phyloP scores from a whole-genome alignment of 2,797 vertebrate genomes.

The Myoxocephalus aenaeus region DNA sequence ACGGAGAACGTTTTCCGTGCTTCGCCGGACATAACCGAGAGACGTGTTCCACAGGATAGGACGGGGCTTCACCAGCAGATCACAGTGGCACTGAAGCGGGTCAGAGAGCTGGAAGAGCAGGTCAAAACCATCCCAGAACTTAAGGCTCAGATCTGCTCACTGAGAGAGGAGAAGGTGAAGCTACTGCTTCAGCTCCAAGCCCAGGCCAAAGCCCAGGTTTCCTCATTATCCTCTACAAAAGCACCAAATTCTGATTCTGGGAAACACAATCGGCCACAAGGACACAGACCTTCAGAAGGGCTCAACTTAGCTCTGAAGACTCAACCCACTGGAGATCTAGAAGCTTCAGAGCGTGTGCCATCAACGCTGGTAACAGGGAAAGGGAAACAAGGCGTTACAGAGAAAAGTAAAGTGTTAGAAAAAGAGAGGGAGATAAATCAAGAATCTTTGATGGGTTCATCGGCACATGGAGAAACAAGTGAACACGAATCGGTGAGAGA shows the following conservation, averaged over 20 bases:
- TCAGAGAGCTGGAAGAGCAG: slow-evolving; percentile 85
- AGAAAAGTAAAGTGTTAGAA: slow-evolving; percentile 39
- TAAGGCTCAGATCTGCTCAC: slow-evolving; percentile 81
- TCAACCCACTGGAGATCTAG: slow-evolving; percentile 53
- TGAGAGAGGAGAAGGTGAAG: slow-evolving; percentile 77
- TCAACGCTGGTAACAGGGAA: slow-evolving; percentile 41
- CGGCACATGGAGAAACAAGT: slow-evolving; percentile 24
- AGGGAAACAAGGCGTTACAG: slow-evolving; percentile 40
- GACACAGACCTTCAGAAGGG: slow-evolving; percentile 56
- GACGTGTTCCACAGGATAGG: slow-evolving; percentile 70
- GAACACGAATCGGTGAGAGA: slow-evolving; percentile 43
- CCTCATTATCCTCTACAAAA: slow-evolving; percentile 38
- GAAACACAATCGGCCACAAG: slow-evolving; percentile 38
- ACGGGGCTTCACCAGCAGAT: slow-evolving; percentile 83
- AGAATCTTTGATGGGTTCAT: slow-evolving; percentile 31
- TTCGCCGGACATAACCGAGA: slow-evolving; percentile 64
- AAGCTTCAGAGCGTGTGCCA: slow-evolving; percentile 31
- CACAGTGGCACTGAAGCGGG: slow-evolving; percentile 80
- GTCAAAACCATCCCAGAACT: slow-evolving; percentile 83
- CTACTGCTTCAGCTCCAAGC: slow-evolving; percentile 72
- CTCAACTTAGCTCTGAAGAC: slow-evolving; percentile 59
- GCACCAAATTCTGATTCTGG: slow-evolving; percentile 29
- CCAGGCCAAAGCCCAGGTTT: slow-evolving; percentile 34
- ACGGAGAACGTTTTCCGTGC: slow-evolving; percentile 80
- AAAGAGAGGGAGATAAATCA: slow-evolving; percentile 33